Conservation (phyloP, 2,113 vertebrate species). For the Salvator merianae region DNA sequence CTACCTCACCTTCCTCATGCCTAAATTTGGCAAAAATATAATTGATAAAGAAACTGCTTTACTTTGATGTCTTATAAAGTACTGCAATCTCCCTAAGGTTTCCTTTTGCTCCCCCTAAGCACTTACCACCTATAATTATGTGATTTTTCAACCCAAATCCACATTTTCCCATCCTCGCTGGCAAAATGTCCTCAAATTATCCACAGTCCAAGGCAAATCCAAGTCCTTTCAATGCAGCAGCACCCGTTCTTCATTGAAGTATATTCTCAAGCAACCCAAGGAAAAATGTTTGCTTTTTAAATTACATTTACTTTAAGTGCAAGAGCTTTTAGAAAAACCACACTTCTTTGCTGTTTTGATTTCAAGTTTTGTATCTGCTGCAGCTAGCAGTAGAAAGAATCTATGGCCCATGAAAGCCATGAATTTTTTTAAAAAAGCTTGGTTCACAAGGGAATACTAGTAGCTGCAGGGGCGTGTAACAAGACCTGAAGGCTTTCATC, state of each 20-base stretch:
- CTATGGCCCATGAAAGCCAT: constrained; percentile 19
- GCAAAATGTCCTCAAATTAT: constrained; percentile 39
- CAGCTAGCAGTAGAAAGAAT: neutral
- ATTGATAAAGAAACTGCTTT: rapidly evolving
- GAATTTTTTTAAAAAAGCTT: constrained; percentile 34
- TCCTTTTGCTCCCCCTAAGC: neutral
- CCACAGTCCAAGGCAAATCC: constrained; percentile 41
- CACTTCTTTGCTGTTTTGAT: constrained; percentile 4
- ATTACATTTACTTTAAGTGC: constrained; percentile 41
- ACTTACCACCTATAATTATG: neutral
- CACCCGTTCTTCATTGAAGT: constrained; percentile 47
- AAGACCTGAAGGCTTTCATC: constrained; percentile 47
- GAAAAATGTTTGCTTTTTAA: constrained; percentile 35
- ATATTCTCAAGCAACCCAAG: constrained; percentile 48
- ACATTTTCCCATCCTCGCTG: constrained; percentile 44
- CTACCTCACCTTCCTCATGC: neutral
- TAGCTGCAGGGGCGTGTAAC: constrained; percentile 34
- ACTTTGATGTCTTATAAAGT: neutral
- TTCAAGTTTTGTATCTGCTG: constrained; percentile 6
- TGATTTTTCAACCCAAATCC: constrained; percentile 30
- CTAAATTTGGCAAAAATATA: rapidly evolving
- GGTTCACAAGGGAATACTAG: constrained; percentile 40
- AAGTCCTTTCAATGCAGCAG: constrained; percentile 45
- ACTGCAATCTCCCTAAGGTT: neutral
- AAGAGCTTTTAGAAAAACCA: constrained; percentile 40